Percentiles rank a stretch among this genome's conserved stretches.
Conservation (phyloP, 2,888 invertebrate genomes). For the Argyresthia goedartella region DNA sequence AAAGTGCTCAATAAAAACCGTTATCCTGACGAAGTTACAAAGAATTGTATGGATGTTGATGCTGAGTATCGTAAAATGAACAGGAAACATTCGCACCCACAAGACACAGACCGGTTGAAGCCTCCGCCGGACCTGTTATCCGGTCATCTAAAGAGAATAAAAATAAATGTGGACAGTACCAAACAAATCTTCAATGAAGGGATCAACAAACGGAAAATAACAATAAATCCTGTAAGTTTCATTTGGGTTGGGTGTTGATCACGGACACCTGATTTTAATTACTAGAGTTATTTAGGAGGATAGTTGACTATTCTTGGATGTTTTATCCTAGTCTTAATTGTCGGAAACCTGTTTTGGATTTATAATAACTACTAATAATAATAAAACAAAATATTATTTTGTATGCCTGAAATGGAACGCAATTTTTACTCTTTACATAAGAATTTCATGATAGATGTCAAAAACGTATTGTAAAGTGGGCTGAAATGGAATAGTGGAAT, state of each 20-base stretch:
- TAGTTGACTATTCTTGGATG: no score
- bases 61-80: slow-evolving; percentile 15
- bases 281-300: no score
- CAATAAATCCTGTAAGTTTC: slow-evolving; percentile 29
- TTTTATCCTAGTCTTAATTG: no score
- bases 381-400: no score
- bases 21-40: slow-evolving; percentile 22
- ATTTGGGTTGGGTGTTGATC: not conserved
- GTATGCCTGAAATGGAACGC: no score
- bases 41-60: slow-evolving; percentile 13
- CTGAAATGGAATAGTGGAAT: no score
- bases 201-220: not conserved
- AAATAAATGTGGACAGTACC: slow-evolving; percentile 12
- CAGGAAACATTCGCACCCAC: slow-evolving; percentile 19
- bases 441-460: no score
- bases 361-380: no score
- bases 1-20: slow-evolving; percentile 45
- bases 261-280: no score
- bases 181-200: not conserved
- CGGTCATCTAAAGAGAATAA: slow-evolving; percentile 51
- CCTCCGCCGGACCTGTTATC: slow-evolving; percentile 46
- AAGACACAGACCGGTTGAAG: slow-evolving; percentile 30
- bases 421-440: no score
- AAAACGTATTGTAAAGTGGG: no score
- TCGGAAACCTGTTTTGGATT: no score